Evolutionary conservation across 2,888 invertebrate genomes (phyloP).

Genomic region (Lasioglossum oenotherae): DNA sequence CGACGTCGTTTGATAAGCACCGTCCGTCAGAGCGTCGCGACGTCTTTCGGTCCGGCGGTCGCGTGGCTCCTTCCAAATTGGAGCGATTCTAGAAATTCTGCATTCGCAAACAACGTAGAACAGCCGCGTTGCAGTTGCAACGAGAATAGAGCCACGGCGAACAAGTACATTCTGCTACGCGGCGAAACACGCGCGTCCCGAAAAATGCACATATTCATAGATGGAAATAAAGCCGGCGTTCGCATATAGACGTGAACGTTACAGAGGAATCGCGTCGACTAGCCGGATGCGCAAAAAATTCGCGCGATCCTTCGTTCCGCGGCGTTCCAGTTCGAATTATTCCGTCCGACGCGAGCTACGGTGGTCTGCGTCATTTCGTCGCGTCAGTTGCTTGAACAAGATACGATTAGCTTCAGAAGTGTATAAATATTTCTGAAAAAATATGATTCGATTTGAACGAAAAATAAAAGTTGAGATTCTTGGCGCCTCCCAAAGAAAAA

Average conservation of each 20-base stretch:
- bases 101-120: slow-evolving; percentile 60
- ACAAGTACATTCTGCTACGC: slow-evolving; percentile 17
- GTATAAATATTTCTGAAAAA: not conserved
- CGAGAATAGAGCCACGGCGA: not conserved
- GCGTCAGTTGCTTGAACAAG: not conserved
- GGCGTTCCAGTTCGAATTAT: slow-evolving; percentile 48
- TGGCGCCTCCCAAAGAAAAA: too few relatives aligned
- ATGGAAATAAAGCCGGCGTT: slow-evolving; percentile 47
- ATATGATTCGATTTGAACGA: not conserved
- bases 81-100: slow-evolving; percentile 49
- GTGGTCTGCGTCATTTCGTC: not conserved
- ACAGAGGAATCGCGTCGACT: slow-evolving; percentile 49
- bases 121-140: slow-evolving; percentile 16
- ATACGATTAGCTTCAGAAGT: not conserved
- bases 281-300: slow-evolving; percentile 37
- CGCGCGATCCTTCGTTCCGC: slow-evolving; percentile 11
- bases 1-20: slow-evolving; percentile 8
- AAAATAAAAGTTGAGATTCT: not conserved
- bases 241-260: slow-evolving; percentile 24
- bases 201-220: slow-evolving; percentile 66
- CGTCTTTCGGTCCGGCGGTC: not conserved
- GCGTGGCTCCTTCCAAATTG: slow-evolving; percentile 59
- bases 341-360: not conserved
- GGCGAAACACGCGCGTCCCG: slow-evolving; percentile 44
- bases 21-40: not conserved